Percentiles rank a stretch among this genome's conserved stretches.
These are phyloP conservation scores for Todiramphus saurophagus DNA, from an alignment of 2,113 vertebrate species.

Conservation along the genomic window DNA sequence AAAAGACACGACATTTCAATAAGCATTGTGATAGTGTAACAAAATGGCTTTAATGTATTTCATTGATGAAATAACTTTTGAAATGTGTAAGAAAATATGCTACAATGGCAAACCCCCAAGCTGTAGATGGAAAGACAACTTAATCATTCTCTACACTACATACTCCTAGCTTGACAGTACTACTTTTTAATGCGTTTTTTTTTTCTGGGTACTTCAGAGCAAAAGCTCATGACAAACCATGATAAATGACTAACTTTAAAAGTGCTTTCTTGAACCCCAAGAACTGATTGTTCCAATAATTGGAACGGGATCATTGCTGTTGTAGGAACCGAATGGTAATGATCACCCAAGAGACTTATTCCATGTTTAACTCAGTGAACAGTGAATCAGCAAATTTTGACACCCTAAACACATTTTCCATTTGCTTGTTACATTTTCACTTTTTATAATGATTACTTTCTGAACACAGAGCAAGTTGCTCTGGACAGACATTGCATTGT, in stretches of 20 bases:
- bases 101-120: neutral
- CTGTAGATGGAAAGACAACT: conserved; percentile 8
- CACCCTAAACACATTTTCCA: neutral
- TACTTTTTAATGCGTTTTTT: neutral
- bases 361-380: neutral
- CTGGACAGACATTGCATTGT: neutral
- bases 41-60: neutral
- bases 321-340: neutral
- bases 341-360: neutral
- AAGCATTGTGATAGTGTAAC: neutral
- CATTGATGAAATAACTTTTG: neutral
- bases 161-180: neutral
- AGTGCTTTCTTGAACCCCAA: neutral
- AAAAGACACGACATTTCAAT: conserved; percentile 22
- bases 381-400: neutral
- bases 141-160: conserved; percentile 4
- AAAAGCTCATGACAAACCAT: neutral
- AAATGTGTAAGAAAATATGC: conserved; percentile 29
- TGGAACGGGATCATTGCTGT: conserved; percentile 6
- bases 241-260: neutral
- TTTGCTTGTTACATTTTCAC: neutral
- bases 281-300: neutral
- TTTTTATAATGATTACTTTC: neutral
- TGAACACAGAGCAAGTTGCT: neutral
- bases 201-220: conserved; percentile 19